A percentile compares a stretch with the other conserved stretches of the same genome.
phyloP scores from a whole-genome alignment of 2,113 vertebrate genomes.

The Petrocephalus microphthalmus region DNA sequence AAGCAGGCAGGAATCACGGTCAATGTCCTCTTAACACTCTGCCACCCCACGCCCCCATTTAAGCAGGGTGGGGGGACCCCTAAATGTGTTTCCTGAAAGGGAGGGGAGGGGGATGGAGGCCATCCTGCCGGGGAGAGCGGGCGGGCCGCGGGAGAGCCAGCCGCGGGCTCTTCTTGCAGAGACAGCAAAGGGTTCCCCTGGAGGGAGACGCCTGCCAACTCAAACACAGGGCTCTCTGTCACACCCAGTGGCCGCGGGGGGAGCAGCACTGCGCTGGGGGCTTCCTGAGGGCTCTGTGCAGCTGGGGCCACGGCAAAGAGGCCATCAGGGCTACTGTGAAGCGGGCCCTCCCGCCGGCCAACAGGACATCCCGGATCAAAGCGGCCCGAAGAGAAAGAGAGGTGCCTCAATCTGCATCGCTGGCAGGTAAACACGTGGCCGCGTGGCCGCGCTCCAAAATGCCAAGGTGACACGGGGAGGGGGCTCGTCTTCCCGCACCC shows the following conservation, averaged over 20 bases:
- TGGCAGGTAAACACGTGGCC: conserved; percentile 47
- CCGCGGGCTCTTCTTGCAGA: conserved; percentile 81
- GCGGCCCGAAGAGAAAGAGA: conserved; percentile 36
- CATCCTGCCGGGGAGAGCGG: conserved; percentile 78
- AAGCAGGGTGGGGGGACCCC: conserved; percentile 54
- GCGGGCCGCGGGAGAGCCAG: conserved; percentile 68
- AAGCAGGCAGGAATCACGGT: conserved; percentile 13
- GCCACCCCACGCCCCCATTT: conserved; percentile 34
- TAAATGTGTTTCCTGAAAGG: conserved; percentile 97
- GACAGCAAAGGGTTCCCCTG: conserved; percentile 86
- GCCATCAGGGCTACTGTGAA: conserved; percentile 89
- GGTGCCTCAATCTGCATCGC: conserved; percentile 29
- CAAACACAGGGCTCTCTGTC: conserved; percentile 81
- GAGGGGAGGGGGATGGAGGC: conserved; percentile 92
- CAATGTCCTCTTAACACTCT: conserved; percentile 17
- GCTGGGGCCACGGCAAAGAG: conserved; percentile 79
- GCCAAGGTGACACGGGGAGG: conserved; percentile 50
- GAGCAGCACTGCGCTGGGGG: conserved; percentile 71
- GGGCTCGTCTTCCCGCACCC: conserved; percentile 47
- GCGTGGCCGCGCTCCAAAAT: conserved; percentile 40
- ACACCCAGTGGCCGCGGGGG: conserved; percentile 77
- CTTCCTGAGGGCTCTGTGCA: conserved; percentile 91
- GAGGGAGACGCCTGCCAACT: conserved; percentile 82
- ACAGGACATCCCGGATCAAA: conserved; percentile 72
- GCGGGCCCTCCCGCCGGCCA: conserved; percentile 67